Conservation (phyloP, 1,140 invertebrate species). For the Nebria ingens region DNA sequence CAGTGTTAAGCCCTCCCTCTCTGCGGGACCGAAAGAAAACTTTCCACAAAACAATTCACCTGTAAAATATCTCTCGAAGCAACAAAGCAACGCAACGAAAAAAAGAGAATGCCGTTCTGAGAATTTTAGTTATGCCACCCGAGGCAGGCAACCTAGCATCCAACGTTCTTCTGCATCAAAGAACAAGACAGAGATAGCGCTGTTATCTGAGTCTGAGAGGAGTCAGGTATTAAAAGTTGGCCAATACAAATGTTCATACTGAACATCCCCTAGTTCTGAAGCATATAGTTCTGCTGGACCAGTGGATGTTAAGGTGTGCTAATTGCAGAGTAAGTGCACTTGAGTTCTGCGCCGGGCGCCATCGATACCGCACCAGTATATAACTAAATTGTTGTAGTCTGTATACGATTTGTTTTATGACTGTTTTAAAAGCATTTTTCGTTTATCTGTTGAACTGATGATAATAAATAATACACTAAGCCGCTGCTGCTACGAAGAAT, state of each 20-base stretch:
- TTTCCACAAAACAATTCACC: slow-evolving; percentile 1
- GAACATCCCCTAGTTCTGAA: not conserved
- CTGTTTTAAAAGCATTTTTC: too few relatives aligned
- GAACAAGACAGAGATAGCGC: not conserved
- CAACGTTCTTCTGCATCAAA: not conserved
- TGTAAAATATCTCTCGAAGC: not conserved
- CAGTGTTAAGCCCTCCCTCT: too few relatives aligned
- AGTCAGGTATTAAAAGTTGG: not conserved
- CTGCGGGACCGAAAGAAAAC: not conserved
- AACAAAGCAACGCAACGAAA: not conserved
- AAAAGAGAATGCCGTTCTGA: not conserved
- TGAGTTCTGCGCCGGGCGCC: not conserved
- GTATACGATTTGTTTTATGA: too few relatives aligned
- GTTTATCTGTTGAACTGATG: too few relatives aligned
- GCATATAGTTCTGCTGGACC: not conserved
- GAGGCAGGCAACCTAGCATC: not conserved
- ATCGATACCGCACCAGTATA: too few relatives aligned
- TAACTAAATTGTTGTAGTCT: too few relatives aligned
- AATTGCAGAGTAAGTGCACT: slow-evolving; percentile 7
- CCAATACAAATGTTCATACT: not conserved
- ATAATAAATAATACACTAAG: too few relatives aligned
- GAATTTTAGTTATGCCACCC: not conserved
- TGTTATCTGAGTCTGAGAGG: not conserved
- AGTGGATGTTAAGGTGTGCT: not conserved
- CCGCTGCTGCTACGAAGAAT: too few relatives aligned